These are phyloP conservation scores for Leucoraja ocellata DNA, from an alignment of 2,797 vertebrate genomes.

Conservation along the genomic window DNA sequence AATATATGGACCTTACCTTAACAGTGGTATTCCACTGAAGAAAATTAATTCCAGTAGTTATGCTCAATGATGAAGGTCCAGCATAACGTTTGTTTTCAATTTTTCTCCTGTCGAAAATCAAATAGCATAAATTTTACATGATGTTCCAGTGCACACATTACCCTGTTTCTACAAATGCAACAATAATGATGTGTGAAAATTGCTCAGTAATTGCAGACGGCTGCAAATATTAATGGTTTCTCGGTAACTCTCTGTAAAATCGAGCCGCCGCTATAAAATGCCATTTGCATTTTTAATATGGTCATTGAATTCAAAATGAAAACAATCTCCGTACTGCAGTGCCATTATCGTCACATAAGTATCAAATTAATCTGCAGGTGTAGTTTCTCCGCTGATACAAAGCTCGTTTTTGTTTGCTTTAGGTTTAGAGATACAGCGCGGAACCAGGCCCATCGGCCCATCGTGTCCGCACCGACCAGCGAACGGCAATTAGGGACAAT, in stretches of 20 bases:
- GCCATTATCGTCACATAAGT: not conserved
- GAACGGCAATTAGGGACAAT: no score
- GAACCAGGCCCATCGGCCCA: no score
- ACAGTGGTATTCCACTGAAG: not conserved
- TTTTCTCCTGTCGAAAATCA: constrained; percentile 31
- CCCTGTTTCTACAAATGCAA: not conserved
- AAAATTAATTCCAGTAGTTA: not conserved
- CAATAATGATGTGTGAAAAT: constrained; percentile 28
- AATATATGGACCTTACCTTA: not conserved
- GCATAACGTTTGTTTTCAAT: not conserved
- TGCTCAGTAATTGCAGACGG: constrained; percentile 20
- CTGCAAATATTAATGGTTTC: constrained; percentile 21
- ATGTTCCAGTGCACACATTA: not conserved
- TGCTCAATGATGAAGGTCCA: not conserved
- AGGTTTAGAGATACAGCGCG: no score
- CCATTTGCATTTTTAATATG: constrained; percentile 16
- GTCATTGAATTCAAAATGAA: not conserved
- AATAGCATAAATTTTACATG: constrained; percentile 20
- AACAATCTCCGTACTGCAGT: not conserved
- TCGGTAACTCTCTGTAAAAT: constrained; percentile 2
- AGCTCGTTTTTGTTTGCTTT: not conserved
- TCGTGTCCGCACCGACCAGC: no score
- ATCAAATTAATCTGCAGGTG: constrained; percentile 9
- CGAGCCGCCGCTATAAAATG: not conserved
- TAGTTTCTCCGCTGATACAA: not conserved